Evolutionary conservation across 2,797 vertebrate genomes (phyloP), one percentile per base, ranked within the genome.

Genomic region (Lacerta agilis): DNA sequence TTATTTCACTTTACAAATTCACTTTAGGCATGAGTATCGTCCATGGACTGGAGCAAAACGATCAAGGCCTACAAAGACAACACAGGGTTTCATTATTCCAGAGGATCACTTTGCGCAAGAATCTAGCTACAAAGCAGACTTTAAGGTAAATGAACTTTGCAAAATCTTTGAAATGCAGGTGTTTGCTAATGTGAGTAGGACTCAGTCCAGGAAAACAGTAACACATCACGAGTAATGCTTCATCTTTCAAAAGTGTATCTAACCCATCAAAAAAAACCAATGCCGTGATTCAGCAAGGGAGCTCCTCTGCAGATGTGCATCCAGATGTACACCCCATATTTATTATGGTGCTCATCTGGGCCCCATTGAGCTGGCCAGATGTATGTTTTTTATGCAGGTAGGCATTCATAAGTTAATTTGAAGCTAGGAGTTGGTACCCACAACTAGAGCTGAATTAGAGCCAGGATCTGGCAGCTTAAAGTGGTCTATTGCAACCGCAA

Each of bases 91-190:
- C 83, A 94, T 97, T 90, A 95, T 97, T 89, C 97, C 97, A 23
- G 97, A 96, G 41, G 96, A 96, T 69, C 97, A 96, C 3, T 92
- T 97, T 15, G 95, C 96, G 41, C 96, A 96, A 89, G 98, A 98
- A 92, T 96, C 98, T 95, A 98, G 98, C 95, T 98, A 98, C 93
- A 97, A 97, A 95, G 97, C 98, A 18, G 96, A 98, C 95, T 98
- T 98, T 96, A 97, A 97, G 95, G 97, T 97, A 83, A 98, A 97
- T 61, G 73, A 88, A 11, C 0, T 43, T 91, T 92, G 95, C 91
- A 81, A 96, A 87, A 86, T 41, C 27, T 29, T 64, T 8, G n/a
- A 82, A 36, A 85, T 69, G 10, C 11, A 69, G 33, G 20, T 36
- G 23, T 43, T 79, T 79, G 17, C 43, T 23, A n/a, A 13, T 82